Evolutionary conservation across 2,888 invertebrate genomes (phyloP).

Genomic region (Machimus atricapillus): DNA sequence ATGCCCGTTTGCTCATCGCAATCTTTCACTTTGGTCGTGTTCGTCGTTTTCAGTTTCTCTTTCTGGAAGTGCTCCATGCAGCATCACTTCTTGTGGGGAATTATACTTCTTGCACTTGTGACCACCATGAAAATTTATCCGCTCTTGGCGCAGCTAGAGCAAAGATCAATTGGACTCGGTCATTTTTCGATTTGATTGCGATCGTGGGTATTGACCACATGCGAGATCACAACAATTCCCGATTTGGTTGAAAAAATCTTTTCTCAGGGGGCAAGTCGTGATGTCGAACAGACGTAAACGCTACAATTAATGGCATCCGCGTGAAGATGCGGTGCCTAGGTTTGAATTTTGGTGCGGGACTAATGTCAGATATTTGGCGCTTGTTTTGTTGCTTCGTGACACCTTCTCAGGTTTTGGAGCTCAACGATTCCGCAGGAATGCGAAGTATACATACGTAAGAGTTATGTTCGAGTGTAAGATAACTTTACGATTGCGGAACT

Average conservation of each 20-base stretch:
- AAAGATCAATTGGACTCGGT: constrained; percentile 29
- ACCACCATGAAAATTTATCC: not conserved
- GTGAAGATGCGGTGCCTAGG: not conserved
- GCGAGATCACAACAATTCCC: not conserved
- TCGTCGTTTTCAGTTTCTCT: not conserved
- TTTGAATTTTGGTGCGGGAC: not conserved
- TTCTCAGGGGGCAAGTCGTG: not conserved
- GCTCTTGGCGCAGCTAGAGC: not conserved
- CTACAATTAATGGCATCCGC: not conserved
- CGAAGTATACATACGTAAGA: not conserved
- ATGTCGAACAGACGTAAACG: not conserved
- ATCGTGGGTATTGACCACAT: constrained; percentile 13
- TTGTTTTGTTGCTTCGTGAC: not conserved
- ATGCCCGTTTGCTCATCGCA: not conserved
- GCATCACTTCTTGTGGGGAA: not conserved
- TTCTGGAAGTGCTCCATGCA: not conserved
- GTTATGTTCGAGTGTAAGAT: not conserved
- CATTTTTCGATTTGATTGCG: not conserved
- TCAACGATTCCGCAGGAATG: not conserved
- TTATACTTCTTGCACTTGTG: not conserved
- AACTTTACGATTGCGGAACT: not conserved
- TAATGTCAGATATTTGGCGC: not conserved
- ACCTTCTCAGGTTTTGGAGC: not conserved
- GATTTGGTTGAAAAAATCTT: not conserved
- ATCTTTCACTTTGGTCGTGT: constrained; percentile 15